Evolutionary conservation across 2,113 vertebrate species (phyloP).

Genomic region (Glaucomys volans): DNA sequence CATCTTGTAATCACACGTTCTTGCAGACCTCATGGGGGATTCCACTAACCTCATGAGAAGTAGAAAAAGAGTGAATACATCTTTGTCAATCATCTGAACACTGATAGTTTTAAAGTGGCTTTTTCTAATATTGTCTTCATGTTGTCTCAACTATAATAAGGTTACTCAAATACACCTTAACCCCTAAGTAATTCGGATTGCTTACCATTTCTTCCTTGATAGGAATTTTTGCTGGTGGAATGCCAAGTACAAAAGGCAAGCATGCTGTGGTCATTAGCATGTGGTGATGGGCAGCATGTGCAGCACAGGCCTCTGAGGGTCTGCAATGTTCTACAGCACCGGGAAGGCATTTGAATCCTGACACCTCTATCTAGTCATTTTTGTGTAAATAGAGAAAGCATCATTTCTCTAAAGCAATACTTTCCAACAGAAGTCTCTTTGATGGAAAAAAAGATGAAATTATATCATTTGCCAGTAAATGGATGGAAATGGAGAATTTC

Average conservation of each 20-base stretch:
- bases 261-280: neutral
- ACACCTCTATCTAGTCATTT: neutral
- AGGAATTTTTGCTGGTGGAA: neutral
- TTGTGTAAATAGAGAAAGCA: neutral
- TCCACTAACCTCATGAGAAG: neutral
- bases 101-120: neutral
- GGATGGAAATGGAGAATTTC: too few species aligned
- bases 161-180: neutral
- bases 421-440: neutral
- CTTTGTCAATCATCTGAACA: neutral
- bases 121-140: conserved; percentile 17
- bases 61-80: neutral
- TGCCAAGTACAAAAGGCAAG: neutral
- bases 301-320: neutral
- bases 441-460: neutral
- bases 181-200: neutral
- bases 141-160: neutral
- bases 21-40: neutral
- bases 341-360: neutral
- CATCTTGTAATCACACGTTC: neutral
- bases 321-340: neutral
- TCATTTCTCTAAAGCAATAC: neutral
- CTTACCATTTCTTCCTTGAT: neutral
- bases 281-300: neutral
- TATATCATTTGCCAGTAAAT: too few species aligned